Conservation (phyloP, 1,140 invertebrate genomes). For the Lepidotrigona ventralis region DNA sequence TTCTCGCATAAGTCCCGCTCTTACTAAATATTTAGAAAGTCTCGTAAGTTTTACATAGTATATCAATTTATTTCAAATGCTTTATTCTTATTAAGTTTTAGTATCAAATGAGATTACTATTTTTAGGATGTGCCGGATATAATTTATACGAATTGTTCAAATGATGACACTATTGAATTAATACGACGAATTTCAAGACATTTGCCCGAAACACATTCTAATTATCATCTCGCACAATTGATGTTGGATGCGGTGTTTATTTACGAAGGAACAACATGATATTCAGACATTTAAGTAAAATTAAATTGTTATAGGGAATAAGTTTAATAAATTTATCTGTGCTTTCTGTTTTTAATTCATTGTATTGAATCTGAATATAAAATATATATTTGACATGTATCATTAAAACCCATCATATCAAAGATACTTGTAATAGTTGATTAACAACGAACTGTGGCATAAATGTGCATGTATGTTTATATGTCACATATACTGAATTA, state of each 20-base stretch:
- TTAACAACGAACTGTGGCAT: not conserved
- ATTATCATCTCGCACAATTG: constrained; percentile 73
- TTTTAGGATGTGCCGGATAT: constrained; percentile 67
- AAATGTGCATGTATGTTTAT: not conserved
- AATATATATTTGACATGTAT: constrained; percentile 26
- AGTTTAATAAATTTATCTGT: constrained; percentile 21
- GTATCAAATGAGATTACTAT: constrained; percentile 6
- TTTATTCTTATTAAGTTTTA: not conserved
- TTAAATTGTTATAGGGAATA: constrained; percentile 2
- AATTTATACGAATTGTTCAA: constrained; percentile 75
- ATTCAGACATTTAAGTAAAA: not conserved
- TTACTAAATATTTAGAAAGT: constrained; percentile 86
- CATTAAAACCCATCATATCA: not conserved
- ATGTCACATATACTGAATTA: not conserved
- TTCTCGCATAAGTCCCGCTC: constrained; percentile 84
- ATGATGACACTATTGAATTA: constrained; percentile 74
- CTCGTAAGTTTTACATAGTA: constrained; percentile 81
- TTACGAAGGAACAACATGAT: constrained; percentile 64
- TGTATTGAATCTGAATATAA: constrained; percentile 19
- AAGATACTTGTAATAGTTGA: not conserved
- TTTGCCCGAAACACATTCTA: constrained; percentile 71
- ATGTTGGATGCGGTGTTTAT: constrained; percentile 76
- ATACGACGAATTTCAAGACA: constrained; percentile 69
- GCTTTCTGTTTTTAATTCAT: constrained; percentile 10
- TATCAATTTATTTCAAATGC: constrained; percentile 15